Percentiles rank a stretch among this genome's conserved stretches.
These are phyloP conservation scores for Brienomyrus longianalis DNA, from an alignment of 2,113 vertebrate genomes.

Conservation along the genomic window DNA sequence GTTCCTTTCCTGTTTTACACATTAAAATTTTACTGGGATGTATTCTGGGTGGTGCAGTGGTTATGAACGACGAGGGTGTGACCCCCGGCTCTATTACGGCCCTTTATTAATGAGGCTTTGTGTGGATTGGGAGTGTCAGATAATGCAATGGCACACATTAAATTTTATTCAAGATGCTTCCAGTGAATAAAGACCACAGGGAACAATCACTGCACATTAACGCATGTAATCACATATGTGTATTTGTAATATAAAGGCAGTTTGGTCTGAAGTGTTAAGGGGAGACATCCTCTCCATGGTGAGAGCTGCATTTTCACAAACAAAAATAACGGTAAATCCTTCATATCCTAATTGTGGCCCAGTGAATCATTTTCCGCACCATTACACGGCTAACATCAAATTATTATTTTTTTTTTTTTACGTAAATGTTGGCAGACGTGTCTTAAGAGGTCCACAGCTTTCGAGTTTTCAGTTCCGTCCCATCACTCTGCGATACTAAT, in stretches of 20 bases:
- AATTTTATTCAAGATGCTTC: background rate
- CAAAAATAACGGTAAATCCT: background rate
- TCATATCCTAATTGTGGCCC: background rate
- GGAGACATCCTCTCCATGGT: background rate
- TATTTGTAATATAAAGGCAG: background rate
- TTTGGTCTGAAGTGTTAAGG: background rate
- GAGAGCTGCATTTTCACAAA: background rate
- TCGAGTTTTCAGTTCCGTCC: background rate
- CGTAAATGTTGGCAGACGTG: background rate
- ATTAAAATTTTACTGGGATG: background rate
- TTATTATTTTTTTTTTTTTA: background rate
- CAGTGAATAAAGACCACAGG: background rate
- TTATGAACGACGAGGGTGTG: background rate
- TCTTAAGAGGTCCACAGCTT: background rate
- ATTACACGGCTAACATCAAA: background rate
- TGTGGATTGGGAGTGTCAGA: background rate
- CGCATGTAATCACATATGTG: background rate
- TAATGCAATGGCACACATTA: background rate
- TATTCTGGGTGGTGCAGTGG: background rate
- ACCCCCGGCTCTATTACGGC: background rate
- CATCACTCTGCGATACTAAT: background rate
- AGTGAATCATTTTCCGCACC: background rate
- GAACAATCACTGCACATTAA: background rate
- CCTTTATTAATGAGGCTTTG: background rate
- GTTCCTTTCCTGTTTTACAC: background rate